Evolutionary conservation across 2,888 invertebrate species (phyloP), one percentile per base, ranked within the genome.

Genomic region (Scotopteryx bipunctaria): DNA sequence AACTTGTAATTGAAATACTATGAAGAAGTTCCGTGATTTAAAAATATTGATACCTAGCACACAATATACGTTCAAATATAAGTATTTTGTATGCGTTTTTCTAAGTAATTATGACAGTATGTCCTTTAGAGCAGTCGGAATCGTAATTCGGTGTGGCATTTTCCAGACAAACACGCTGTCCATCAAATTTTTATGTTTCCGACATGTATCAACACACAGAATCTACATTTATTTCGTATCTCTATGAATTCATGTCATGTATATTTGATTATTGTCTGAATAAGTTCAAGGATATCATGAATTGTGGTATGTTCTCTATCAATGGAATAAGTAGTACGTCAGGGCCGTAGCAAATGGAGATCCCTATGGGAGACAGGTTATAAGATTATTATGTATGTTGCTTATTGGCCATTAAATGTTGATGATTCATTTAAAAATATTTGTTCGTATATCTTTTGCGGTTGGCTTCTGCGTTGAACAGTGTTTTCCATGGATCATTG

Each of bases 131-230:
- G 8, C 4, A 0, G 1, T 2, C 11, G 2, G n/a, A 1, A n/a
- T 25, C 4, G 6, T 11, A 11, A 9, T 27, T 27, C 27, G 8
- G 16, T 16, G 11, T 37, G 48, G 63, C 42, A 58, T 67, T 66
- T 62, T 57, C 63, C 64, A 29, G 27, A 42, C 63, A 77, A 75
- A 76, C 61, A 76, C 37, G 14, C 59, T 63, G 75, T 71, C 76
- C 42, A 38, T 71, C 69, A 69, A 35, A 48, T 49, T 53, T 35
- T 9, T 32, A 32, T 40, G 41, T 55, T 63, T 59, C 61, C 55
- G 62, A 64, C 62, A 40, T 64, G 46, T 31, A 47, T 57, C 65
- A 67, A 68, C 56, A 70, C 21, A 40, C 47, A 44, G 31, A 16
- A 8, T 11, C 38, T 25, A n/a, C 52, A 46, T 59, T 53, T 53